Percentiles rank a stretch among this genome's conserved stretches.
These are phyloP conservation scores for Cordilura impudica DNA, from an alignment of 2,888 invertebrate species.

Conservation along the genomic window DNA sequence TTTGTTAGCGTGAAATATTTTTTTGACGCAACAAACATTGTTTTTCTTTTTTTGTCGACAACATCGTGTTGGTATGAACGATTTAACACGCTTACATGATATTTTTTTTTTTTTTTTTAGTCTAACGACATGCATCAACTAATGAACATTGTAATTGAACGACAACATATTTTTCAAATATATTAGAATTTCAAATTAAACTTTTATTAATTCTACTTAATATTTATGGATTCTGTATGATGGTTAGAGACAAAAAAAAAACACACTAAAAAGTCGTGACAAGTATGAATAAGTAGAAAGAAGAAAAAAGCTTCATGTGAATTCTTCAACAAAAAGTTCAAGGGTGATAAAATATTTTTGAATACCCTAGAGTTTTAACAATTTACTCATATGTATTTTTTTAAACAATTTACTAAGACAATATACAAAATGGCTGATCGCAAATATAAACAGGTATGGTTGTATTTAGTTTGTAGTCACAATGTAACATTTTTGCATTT, in stretches of 20 bases:
- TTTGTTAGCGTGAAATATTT: too few relatives aligned
- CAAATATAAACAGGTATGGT: too few relatives aligned
- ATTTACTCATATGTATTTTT: too few relatives aligned
- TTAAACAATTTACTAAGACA: background rate
- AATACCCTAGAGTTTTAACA: slow-evolving; percentile 18
- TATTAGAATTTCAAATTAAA: slow-evolving; percentile 57
- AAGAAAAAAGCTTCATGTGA: slow-evolving; percentile 33
- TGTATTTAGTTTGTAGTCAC: background rate
- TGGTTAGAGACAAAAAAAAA: background rate
- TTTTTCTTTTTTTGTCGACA: background rate
- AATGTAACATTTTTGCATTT: background rate
- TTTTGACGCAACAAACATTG: too few relatives aligned
- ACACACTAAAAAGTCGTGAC: slow-evolving; percentile 46
- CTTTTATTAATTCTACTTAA: slow-evolving; percentile 46
- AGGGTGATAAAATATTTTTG: slow-evolving; percentile 49
- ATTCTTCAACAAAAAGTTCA: slow-evolving; percentile 50
- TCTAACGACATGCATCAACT: background rate
- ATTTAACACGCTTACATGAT: background rate
- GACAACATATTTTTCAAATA: slow-evolving; percentile 9
- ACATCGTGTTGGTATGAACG: background rate
- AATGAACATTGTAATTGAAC: slow-evolving; percentile 45
- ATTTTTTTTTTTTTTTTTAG: background rate
- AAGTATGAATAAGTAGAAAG: slow-evolving; percentile 34
- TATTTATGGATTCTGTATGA: slow-evolving; percentile 29
- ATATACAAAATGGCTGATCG: background rate